Base-by-base conservation (phyloP, 2,888 invertebrate genomes). In the Herminia tarsipennalis region DNA sequence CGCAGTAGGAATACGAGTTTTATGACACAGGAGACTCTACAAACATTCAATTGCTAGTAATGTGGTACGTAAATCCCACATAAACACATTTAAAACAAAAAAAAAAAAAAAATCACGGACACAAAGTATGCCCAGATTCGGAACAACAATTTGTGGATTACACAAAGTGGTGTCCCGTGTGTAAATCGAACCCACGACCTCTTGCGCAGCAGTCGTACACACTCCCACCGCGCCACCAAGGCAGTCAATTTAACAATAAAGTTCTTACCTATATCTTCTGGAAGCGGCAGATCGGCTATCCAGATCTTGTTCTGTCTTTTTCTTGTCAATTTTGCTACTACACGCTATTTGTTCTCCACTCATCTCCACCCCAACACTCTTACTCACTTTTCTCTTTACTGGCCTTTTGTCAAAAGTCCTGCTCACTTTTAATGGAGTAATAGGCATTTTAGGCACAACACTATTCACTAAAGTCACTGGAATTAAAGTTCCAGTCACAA, bases 221-320 rank as follows among this genome's bases (percentile, higher is more conserved):
- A n/a, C n/a, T n/a, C n/a, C n/a, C n/a, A n/a, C n/a, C n/a, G n/a
- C n/a, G n/a, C n/a, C n/a, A n/a, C n/a, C n/a, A n/a, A n/a, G n/a
- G n/a, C n/a, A n/a, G n/a, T 29, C 3, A n/a, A 6, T 6, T n/a
- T 29, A 14, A 32, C n/a, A 6, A 21, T 3, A 21, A 9, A 4
- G n/a, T 4, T 2, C 43, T 40, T 58, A 81, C 79, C 80, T 78
- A 32, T 83, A 83, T 69, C 83, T 58, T 39, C 77, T 83, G 0
- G 90, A 88, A 2, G 89, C 89, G 0, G 87, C 89, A 2, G 78
- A 76, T 33, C 80, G 69, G 9, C 78, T 78, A 12, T 82, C 78
- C 22, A 79, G 51, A 4, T 75, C 71, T 14, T 51, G 52, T 1
- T 43, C 27, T 8, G 9, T 22, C 1, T 24, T 44, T 14, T 34